These are phyloP conservation scores for Laothoe populi DNA, from an alignment of 2,888 invertebrate genomes.

Conservation along the genomic window DNA sequence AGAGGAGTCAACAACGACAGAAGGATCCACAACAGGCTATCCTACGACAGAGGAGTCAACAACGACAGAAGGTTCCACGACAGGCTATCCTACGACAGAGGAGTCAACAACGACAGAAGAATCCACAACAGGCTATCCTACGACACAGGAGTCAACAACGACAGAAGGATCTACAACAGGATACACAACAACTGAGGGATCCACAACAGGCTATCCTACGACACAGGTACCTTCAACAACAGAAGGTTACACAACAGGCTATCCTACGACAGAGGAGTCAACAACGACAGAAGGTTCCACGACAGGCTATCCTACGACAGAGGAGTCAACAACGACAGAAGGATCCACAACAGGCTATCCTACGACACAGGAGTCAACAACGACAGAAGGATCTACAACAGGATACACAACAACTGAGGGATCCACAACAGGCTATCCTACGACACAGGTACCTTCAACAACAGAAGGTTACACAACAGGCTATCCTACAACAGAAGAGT, in stretches of 20 bases:
- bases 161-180: not conserved
- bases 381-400: not conserved
- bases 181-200: not conserved
- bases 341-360: not conserved
- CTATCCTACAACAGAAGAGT: too few relatives aligned
- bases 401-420: not conserved
- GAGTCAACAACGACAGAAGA: not conserved
- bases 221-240: not conserved
- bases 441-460: too few relatives aligned
- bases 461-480: not conserved
- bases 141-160: not conserved
- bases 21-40: too few relatives aligned
- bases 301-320: not conserved
- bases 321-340: not conserved
- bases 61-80: not conserved
- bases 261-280: not conserved
- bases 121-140: not conserved
- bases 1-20: not conserved
- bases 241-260: not conserved
- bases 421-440: too few relatives aligned
- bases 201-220: not conserved
- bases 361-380: too few relatives aligned
- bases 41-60: not conserved
- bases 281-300: too few relatives aligned
- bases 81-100: not conserved